Conservation (phyloP, 1,140 invertebrate species). For the Leptonema lineaticorne region DNA sequence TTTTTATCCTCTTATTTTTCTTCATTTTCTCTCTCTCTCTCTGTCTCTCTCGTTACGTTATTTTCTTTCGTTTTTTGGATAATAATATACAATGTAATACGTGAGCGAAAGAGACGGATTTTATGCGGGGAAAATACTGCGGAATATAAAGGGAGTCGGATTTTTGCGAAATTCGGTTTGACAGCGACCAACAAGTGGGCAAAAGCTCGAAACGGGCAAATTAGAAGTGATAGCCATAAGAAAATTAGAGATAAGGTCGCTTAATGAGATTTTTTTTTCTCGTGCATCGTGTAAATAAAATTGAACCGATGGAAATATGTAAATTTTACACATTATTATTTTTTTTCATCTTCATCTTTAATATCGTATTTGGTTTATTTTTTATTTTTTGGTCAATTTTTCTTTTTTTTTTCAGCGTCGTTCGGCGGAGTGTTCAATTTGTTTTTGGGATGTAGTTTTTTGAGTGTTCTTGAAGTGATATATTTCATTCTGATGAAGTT, state of each 20-base stretch:
- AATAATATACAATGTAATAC: too few species aligned
- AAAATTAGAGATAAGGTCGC: not conserved
- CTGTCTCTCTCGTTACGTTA: too few species aligned
- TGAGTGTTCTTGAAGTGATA: constrained; percentile 53
- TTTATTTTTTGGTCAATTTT: constrained; percentile 2
- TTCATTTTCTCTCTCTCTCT: too few species aligned
- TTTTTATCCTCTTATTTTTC: too few species aligned
- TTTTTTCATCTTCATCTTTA: too few species aligned
- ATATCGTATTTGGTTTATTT: not conserved
- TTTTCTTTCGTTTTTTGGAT: too few species aligned
- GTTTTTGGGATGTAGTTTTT: constrained; percentile 55
- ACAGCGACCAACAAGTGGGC: not conserved
- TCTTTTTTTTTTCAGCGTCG: constrained; percentile 48
- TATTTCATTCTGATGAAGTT: constrained; percentile 44
- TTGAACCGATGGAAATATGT: too few species aligned
- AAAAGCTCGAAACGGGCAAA: not conserved
- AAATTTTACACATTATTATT: too few species aligned
- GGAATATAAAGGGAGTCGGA: not conserved
- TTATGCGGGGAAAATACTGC: too few species aligned
- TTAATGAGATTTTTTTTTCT: not conserved
- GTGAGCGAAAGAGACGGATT: too few species aligned
- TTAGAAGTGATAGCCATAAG: not conserved
- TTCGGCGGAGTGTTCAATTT: constrained; percentile 57
- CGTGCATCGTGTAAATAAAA: not conserved
- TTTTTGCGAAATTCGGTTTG: not conserved